These are phyloP conservation scores for Odontocerum albicorne DNA, from an alignment of 2,888 invertebrate species.

Conservation along the genomic window DNA sequence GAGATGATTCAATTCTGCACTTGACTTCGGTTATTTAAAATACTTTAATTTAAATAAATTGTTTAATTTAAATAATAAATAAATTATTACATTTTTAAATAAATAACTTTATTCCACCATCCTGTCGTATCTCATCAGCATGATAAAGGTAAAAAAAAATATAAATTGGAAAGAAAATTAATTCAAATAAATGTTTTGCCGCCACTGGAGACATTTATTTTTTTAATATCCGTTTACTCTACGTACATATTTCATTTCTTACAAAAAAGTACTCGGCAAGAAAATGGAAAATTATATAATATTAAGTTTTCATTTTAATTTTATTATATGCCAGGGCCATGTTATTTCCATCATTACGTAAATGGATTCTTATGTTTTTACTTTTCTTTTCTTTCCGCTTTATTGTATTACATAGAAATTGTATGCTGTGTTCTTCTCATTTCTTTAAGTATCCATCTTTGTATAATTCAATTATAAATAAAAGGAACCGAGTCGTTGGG, in stretches of 20 bases:
- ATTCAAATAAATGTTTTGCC: neutral
- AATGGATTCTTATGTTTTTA: conserved; percentile 29
- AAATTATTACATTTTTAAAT: too few relatives aligned
- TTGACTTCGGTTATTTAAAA: too few relatives aligned
- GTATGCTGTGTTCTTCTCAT: neutral
- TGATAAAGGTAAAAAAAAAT: too few relatives aligned
- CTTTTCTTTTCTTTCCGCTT: conserved; percentile 16
- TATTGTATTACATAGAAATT: conserved; percentile 10
- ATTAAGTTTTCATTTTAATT: conserved; percentile 34
- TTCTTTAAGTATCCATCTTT: conserved; percentile 6
- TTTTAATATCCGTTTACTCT: conserved; percentile 29
- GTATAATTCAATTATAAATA: conserved; percentile 8
- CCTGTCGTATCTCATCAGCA: too few relatives aligned
- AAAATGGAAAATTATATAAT: conserved; percentile 31
- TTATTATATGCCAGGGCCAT: conserved; percentile 29
- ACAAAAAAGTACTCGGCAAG: conserved; percentile 25
- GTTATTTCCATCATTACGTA: conserved; percentile 31
- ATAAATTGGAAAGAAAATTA: too few relatives aligned
- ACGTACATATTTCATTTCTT: conserved; percentile 27
- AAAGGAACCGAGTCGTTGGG: neutral
- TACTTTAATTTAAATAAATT: too few relatives aligned
- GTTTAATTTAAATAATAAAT: too few relatives aligned
- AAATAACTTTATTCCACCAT: too few relatives aligned
- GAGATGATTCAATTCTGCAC: too few relatives aligned
- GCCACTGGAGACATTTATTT: conserved; percentile 28